Percentiles rank a stretch among this genome's conserved stretches.
Evolutionary conservation across 2,888 invertebrate species (phyloP).

Genomic region (Watsonalla cultraria): DNA sequence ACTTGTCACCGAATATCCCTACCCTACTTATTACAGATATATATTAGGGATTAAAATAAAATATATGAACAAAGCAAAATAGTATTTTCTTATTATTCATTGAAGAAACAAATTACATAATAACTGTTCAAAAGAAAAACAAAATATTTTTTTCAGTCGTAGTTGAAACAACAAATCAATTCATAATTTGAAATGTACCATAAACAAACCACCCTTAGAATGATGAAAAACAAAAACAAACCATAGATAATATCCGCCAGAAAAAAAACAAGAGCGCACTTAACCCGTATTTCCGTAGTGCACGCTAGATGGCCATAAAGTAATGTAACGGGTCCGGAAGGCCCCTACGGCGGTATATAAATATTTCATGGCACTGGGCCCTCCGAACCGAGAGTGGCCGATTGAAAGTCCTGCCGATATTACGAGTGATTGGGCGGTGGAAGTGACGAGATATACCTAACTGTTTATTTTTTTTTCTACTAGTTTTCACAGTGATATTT

Average conservation of each 20-base stretch:
- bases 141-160: too few relatives aligned
- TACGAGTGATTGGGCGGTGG: slow-evolving; percentile 42
- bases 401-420: slow-evolving; percentile 66
- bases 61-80: too few relatives aligned
- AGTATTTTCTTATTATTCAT: too few relatives aligned
- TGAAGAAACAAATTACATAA: too few relatives aligned
- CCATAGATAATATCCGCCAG: background rate
- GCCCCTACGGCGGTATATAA: slow-evolving; percentile 39
- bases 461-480: background rate
- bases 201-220: background rate
- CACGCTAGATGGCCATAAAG: slow-evolving; percentile 56
- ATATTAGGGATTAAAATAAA: too few relatives aligned
- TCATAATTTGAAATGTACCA: too few relatives aligned
- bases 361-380: slow-evolving; percentile 58
- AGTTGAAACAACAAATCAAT: too few relatives aligned
- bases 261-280: background rate
- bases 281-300: slow-evolving; percentile 18
- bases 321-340: slow-evolving; percentile 40
- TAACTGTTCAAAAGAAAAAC: too few relatives aligned
- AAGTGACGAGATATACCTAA: background rate
- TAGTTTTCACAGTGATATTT: background rate
- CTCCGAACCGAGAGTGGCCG: slow-evolving; percentile 37
- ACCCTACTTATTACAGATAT: too few relatives aligned
- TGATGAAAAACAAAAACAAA: background rate
- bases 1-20: too few relatives aligned